These are phyloP conservation scores for Idaea biselata DNA, from an alignment of 2,888 invertebrate genomes.

Conservation along the genomic window DNA sequence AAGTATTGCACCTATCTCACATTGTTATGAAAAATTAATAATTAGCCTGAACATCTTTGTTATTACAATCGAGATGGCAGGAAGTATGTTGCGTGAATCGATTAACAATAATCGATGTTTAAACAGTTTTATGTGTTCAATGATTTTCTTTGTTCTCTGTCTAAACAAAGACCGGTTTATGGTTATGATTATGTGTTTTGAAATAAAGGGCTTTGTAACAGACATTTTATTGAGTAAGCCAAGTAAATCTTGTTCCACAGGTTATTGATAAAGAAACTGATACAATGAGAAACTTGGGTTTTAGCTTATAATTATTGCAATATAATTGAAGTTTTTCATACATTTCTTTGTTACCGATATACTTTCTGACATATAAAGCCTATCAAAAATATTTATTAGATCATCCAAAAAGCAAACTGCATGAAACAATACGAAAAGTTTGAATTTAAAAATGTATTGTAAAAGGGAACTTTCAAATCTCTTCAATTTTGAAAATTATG, in stretches of 20 bases:
- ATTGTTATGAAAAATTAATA: neutral
- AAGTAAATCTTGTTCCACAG: neutral
- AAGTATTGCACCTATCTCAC: too few species aligned
- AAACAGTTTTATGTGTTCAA: neutral
- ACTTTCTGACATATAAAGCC: neutral
- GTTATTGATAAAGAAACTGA: neutral
- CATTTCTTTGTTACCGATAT: too few species aligned
- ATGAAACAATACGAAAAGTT: neutral
- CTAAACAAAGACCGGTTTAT: neutral
- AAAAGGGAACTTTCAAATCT: too few species aligned
- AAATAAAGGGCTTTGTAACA: neutral
- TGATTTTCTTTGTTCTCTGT: neutral
- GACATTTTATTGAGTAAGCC: neutral
- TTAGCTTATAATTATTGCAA: too few species aligned
- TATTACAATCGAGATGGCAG: neutral
- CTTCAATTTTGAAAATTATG: too few species aligned
- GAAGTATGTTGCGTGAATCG: neutral
- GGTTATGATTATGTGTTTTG: neutral
- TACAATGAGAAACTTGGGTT: too few species aligned
- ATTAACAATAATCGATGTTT: slow-evolving; percentile 1
- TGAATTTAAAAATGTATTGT: too few species aligned
- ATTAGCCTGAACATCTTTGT: neutral
- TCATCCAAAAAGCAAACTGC: neutral
- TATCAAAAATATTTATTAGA: neutral
- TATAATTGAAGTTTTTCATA: too few species aligned